Base-by-base conservation (phyloP, 2,888 invertebrate species). In the Acleris emargana region DNA sequence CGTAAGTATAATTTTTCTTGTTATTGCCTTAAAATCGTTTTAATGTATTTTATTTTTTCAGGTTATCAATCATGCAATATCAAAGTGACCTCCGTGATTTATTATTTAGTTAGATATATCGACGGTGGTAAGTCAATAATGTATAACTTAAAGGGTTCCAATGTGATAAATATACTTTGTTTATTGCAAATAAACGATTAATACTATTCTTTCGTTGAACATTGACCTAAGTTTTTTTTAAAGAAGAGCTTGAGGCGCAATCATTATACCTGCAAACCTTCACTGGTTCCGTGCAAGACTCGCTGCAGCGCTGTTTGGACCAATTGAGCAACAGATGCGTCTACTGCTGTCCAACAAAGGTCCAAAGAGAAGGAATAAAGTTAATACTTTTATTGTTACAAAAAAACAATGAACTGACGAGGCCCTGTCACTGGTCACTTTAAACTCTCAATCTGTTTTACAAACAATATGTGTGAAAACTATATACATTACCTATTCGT, bases 1-100 rank as follows among this genome's bases (percentile, higher is more conserved):
- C 97, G 98, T 98, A 96, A 97, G 97, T 96, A 94, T 93, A 71
- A 60, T 76, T 74, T 71, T 69, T 71, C 71, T 71, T 62, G 64
- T 73, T 62, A 66, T 20, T 38, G 70, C 58, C 68, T 74, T 47
- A 67, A 69, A 69, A 67, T 70, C 62, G 76, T 83, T 83, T 74
- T 91, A 86, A 92, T 76, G 52, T 80, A 71, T 82, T 84, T 76
- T 84, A 82, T 87, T 85, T 89, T 93, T 93, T 76, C 93, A 93
- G 93, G 88, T 87, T 69, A 73, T 67, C 69, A 64, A 69, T 70
- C 73, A 74, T 75, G 73, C 75, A 70, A 74, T 71, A 75, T 69
- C 61, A 72, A 73, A 68, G 64, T 74, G 72, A 71, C 76, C 68
- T 74, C 79, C 77, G 79, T 79, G 71, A 78, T 75, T 67, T 76